These are phyloP conservation scores for Dolichoris vasculosae DNA, from an alignment of 1,140 invertebrate species.

Conservation along the genomic window DNA sequence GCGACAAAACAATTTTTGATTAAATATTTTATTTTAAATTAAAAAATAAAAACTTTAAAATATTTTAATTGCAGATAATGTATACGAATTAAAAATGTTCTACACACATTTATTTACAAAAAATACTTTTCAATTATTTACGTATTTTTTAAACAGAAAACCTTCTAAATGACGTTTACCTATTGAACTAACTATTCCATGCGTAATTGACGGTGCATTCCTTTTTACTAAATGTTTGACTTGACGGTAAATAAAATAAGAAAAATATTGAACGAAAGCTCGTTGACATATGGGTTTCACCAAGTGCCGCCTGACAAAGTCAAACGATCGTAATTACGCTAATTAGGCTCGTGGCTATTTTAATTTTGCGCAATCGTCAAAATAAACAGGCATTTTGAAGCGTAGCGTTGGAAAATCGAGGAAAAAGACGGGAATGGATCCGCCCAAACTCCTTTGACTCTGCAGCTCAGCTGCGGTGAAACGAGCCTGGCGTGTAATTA, in stretches of 20 bases:
- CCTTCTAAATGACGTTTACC: too few relatives aligned
- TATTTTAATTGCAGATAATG: too few relatives aligned
- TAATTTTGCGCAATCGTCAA: conserved; percentile 42
- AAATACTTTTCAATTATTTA: too few relatives aligned
- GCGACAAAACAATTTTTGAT: too few relatives aligned
- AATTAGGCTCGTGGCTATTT: conserved; percentile 37
- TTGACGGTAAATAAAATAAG: neutral
- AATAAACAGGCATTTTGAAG: conserved; percentile 33
- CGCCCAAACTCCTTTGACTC: conserved; percentile 24
- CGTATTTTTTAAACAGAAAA: too few relatives aligned
- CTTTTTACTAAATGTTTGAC: neutral
- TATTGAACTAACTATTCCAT: neutral
- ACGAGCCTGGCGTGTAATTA: conserved; percentile 27
- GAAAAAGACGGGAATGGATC: conserved; percentile 1
- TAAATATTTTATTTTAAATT: too few relatives aligned
- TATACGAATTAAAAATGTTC: too few relatives aligned
- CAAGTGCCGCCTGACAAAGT: conserved; percentile 12
- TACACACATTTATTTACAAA: too few relatives aligned
- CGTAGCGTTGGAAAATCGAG: neutral
- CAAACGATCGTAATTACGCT: conserved; percentile 44
- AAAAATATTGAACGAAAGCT: neutral
- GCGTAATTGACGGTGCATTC: neutral
- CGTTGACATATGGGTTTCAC: neutral
- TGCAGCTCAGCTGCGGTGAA: neutral
- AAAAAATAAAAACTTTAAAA: too few relatives aligned